Evolutionary conservation across 1,140 invertebrate genomes (phyloP), one percentile per base, ranked within the genome.

Genomic region (Euwallacea fornicatus): DNA sequence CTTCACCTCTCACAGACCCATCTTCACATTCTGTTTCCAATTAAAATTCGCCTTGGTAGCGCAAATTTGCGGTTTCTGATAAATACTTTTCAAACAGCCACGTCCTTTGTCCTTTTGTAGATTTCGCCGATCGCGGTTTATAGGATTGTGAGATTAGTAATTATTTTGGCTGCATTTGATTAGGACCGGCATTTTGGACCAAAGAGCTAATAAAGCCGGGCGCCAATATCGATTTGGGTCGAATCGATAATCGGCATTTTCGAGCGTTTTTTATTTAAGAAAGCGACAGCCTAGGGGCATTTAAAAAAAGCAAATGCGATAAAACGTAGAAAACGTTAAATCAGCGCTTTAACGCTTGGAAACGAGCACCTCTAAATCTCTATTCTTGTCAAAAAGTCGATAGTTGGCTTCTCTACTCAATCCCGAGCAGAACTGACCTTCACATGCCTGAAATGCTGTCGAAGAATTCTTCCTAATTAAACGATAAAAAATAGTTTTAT

Each of bases 391-490:
- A 33, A 1, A 33, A 33, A 9, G 43, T 63, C 61, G 61, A 63
- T 63, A 63, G 11, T 13, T 6, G 9, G 15, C 42, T 16, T 63
- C 61, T 15, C 13, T 13, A 13, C 21, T 46, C n/a, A 42, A 16
- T 15, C 7, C 13, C 61, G 46, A n/a, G 15, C 10, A 47, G 9
- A n/a, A 33, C n/a, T 59, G 53, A 42, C 66, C 66, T 59, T 67
- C 66, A 47, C 66, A 46, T 59, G 13, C 43, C 54, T 50, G 55
- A 67, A 59, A 67, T 67, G 16, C 66, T 67, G 43, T 60, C 53
- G 66, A 59, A 67, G 43, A 58, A 67, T 67, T 67, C 66, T 56
- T 59, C 59, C 55, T 67, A 67, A 67, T 67, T 67, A 67, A 67
- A 67, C 47, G 54, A 15, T 58, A 67, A 60, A 43, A n/a, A 54